Percentiles rank a stretch among this genome's conserved stretches.
phyloP scores from a whole-genome alignment of 2,888 invertebrate species.

The Dioctria rufipes region DNA sequence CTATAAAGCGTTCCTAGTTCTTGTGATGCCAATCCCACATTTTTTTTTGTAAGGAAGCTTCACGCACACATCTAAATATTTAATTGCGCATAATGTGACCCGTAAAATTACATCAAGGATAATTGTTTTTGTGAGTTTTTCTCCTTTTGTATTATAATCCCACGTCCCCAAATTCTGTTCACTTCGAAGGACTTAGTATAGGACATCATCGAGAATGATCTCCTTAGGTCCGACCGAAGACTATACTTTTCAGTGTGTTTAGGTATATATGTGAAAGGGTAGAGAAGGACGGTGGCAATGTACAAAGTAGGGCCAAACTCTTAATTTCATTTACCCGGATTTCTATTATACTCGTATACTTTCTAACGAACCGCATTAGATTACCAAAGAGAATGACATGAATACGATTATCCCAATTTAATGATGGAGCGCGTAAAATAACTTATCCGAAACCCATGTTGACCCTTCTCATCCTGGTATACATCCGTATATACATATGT shows the following conservation, averaged over 20 bases:
- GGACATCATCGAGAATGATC: no score
- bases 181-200: background rate
- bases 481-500: background rate
- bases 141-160: conserved; percentile 22
- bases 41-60: no score
- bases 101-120: conserved; percentile 54
- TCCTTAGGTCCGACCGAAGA: no score
- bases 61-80: conserved; percentile 51
- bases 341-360: conserved; percentile 46
- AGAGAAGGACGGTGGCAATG: no score
- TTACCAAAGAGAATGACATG: conserved; percentile 56
- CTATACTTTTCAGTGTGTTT: no score
- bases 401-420: conserved; percentile 57
- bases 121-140: conserved; percentile 55
- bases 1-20: background rate
- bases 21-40: no score
- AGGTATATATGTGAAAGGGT: no score
- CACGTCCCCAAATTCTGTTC: background rate
- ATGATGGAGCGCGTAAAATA: conserved; percentile 39
- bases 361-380: conserved; percentile 57
- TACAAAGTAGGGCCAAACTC: background rate
- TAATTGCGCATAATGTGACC: conserved; percentile 54
- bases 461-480: background rate
- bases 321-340: conserved; percentile 55
- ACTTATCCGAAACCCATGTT: conserved; percentile 28